Percentiles rank a stretch among this genome's conserved stretches.
These are phyloP conservation scores for Hymenopus coronatus DNA, from an alignment of 2,888 invertebrate genomes.

Conservation along the genomic window DNA sequence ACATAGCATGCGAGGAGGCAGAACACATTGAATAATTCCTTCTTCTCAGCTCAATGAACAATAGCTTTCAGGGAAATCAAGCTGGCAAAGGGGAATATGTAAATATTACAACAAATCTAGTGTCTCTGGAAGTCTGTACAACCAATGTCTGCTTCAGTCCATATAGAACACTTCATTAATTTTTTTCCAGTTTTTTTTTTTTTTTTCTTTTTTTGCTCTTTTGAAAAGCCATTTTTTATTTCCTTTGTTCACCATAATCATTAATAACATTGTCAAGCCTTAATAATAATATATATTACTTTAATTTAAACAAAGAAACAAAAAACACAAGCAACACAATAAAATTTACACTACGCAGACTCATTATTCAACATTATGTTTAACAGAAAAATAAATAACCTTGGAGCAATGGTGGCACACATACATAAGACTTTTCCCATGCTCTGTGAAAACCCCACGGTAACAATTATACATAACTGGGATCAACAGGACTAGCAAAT, in stretches of 20 bases:
- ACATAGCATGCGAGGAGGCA: not conserved
- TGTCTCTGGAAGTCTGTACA: not conserved
- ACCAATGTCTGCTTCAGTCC: not conserved
- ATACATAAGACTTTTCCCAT: not conserved
- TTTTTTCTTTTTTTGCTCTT: not conserved
- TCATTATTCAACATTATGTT: not conserved
- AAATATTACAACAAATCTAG: not conserved
- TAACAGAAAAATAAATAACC: not conserved
- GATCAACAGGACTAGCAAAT: not conserved
- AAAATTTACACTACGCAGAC: not conserved
- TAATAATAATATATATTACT: not conserved
- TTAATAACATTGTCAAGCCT: not conserved
- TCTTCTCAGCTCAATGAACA: not conserved
- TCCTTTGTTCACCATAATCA: not conserved
- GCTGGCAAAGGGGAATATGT: not conserved
- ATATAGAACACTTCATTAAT: not conserved
- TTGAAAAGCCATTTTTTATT: not conserved
- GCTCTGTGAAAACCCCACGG: not conserved
- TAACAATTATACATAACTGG: not conserved
- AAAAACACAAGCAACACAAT: not conserved
- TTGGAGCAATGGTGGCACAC: not conserved
- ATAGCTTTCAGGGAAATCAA: not conserved
- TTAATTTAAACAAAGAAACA: not conserved
- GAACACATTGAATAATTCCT: not conserved
- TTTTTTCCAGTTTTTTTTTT: not conserved